Evolutionary conservation across 2,888 invertebrate species (phyloP), one percentile per base, ranked within the genome.

Genomic region (Drosophila seclusa): DNA sequence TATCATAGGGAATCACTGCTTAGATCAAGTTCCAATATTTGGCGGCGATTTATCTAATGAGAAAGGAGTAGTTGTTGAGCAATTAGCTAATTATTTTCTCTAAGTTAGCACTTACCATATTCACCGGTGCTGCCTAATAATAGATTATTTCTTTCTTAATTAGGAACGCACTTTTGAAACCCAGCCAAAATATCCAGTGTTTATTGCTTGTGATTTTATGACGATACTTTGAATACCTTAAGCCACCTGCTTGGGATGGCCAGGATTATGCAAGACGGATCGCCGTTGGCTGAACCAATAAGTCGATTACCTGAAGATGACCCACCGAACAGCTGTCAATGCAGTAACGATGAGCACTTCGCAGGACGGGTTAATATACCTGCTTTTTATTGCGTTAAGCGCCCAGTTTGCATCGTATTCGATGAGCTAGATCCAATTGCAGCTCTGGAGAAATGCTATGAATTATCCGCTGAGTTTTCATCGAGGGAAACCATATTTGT

Each of bases 11-110:
- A 59, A 90, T 31, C 5, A 6, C 68, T 73, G 60, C 58, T 78
- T 29, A 88, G 68, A 0, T 81, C 83, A 27, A 72, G 67, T 31
- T 90, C 81, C 10, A 90, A 66, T 13, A 83, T 87, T 58, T 86
- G 68, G 4, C 83, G 90, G 24, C 89, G 88, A 48, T 52, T 67
- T 13, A 64, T 62, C 86, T 89, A 10, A 18, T n/a, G 1, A 36
- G 10, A 2, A 36, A n/a, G 40, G 3, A 27, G 4, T 10, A 40
- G n/a, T 10, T n/a, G 0, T n/a, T n/a, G n/a, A n/a, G 10, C 4
- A 7, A 13, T 32, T 1, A 24, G 11, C 8, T 24, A 31, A 2
- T 5, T 24, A 18, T 27, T 32, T n/a, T n/a, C 18, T 3, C 0
- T 5, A 13, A 13, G 1, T 2, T 21, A n/a, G 0, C 10, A 73